Percentiles rank a stretch among this genome's conserved stretches.
These are phyloP conservation scores for Actinostola sp. DNA, from an alignment of 92 coral and sea anemone species.

Conservation along the genomic window DNA sequence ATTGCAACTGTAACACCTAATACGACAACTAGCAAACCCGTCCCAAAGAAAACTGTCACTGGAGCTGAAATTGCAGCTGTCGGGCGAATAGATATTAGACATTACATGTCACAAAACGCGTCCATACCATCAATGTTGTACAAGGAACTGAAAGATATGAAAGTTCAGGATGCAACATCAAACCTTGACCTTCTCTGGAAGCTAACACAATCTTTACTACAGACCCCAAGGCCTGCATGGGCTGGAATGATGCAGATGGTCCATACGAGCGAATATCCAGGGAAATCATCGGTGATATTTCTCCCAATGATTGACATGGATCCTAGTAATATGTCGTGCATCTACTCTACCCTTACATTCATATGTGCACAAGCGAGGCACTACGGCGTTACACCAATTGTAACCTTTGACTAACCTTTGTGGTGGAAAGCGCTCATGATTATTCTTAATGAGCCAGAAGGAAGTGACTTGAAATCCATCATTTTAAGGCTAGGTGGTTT, in stretches of 20 bases:
- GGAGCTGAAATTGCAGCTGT: constrained; percentile 31
- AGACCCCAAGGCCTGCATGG: constrained; percentile 40
- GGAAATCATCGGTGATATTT: constrained; percentile 39
- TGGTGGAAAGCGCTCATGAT: constrained; percentile 58
- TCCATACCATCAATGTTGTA: constrained; percentile 5
- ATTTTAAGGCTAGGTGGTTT: too few species aligned
- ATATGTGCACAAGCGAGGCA: constrained; percentile 42
- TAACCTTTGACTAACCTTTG: constrained; percentile 60
- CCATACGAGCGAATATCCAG: constrained; percentile 30
- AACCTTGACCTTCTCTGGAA: constrained; percentile 45
- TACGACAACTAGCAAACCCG: background rate
- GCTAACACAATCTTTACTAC: constrained; percentile 31
- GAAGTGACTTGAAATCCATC: too few species aligned
- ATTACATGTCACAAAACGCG: constrained; percentile 24
- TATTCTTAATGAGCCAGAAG: too few species aligned
- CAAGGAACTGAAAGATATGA: constrained; percentile 8
- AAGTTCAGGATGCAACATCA: constrained; percentile 15
- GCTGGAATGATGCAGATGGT: constrained; percentile 56
- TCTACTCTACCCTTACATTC: constrained; percentile 43
- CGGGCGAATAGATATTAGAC: constrained; percentile 35
- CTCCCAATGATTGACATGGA: constrained; percentile 64
- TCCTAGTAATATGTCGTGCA: constrained; percentile 53
- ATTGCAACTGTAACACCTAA: too few species aligned
- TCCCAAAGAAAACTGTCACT: constrained; percentile 35
- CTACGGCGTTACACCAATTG: constrained; percentile 33